Evolutionary conservation across 2,113 vertebrate genomes (phyloP).

Genomic region (Cygnus atratus): DNA sequence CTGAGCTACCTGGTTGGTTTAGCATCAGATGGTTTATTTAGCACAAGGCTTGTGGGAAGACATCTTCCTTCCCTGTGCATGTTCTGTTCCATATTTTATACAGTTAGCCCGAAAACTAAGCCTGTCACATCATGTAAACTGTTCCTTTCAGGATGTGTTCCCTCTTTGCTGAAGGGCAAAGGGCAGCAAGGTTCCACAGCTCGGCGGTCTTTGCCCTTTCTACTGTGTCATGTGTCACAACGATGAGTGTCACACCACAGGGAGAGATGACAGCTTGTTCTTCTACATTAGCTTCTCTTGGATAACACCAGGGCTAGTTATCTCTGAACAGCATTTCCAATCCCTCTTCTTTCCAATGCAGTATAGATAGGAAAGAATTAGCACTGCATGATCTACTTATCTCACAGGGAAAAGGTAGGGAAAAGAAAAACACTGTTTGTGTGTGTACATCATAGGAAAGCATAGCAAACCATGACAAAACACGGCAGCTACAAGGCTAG

Average conservation of each 20-base stretch:
- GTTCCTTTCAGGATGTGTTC: not conserved
- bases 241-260: not conserved
- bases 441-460: rapidly evolving
- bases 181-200: not conserved
- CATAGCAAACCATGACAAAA: not conserved
- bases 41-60: too few relatives aligned
- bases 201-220: not conserved
- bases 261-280: not conserved
- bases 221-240: not conserved
- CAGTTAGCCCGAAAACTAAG: not conserved
- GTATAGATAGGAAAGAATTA: rapidly evolving
- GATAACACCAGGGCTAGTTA: not conserved
- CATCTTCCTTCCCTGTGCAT: not conserved
- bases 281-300: not conserved
- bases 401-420: not conserved
- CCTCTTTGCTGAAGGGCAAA: not conserved
- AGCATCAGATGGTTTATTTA: too few relatives aligned
- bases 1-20: not conserved
- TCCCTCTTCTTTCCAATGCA: not conserved
- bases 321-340: not conserved
- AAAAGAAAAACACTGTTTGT: not conserved
- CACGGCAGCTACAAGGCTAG: not conserved
- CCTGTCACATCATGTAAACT: not conserved
- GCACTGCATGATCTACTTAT: not conserved
- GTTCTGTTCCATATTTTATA: not conserved